Conservation (phyloP, 2,113 vertebrate species). For the Hyaena hyaena region DNA sequence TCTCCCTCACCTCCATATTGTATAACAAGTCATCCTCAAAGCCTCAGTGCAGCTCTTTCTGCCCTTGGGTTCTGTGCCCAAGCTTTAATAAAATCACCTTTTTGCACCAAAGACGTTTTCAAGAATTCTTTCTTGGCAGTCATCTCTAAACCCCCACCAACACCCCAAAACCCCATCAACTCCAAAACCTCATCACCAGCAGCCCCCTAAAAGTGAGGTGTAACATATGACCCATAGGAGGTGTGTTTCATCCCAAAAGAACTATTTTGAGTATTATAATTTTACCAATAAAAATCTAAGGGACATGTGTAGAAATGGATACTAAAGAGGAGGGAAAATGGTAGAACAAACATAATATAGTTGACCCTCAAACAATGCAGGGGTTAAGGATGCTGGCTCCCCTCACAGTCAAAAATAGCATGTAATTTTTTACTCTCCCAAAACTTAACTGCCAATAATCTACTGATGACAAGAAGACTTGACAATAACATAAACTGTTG, state of each 20-base stretch:
- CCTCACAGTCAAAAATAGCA: background rate
- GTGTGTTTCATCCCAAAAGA: background rate
- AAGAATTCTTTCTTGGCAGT: too few species aligned
- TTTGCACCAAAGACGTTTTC: too few species aligned
- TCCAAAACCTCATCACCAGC: background rate
- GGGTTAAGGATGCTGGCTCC: background rate
- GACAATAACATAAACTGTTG: background rate
- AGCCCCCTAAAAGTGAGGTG: background rate
- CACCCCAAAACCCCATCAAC: too few species aligned
- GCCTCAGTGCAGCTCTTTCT: too few species aligned
- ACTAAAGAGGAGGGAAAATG: background rate
- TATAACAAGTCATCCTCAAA: too few species aligned
- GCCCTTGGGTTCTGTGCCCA: too few species aligned
- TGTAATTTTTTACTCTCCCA: background rate
- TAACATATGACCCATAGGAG: background rate
- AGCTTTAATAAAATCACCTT: too few species aligned
- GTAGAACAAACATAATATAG: background rate
- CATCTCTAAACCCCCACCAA: too few species aligned
- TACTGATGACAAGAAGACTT: too few species aligned
- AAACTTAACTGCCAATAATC: background rate
- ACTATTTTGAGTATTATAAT: background rate
- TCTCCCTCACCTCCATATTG: too few species aligned
- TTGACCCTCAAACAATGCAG: background rate
- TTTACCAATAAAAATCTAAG: background rate
- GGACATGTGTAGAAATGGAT: background rate